Evolutionary conservation across 2,113 vertebrate species (phyloP).

Genomic region (Chionis minor): DNA sequence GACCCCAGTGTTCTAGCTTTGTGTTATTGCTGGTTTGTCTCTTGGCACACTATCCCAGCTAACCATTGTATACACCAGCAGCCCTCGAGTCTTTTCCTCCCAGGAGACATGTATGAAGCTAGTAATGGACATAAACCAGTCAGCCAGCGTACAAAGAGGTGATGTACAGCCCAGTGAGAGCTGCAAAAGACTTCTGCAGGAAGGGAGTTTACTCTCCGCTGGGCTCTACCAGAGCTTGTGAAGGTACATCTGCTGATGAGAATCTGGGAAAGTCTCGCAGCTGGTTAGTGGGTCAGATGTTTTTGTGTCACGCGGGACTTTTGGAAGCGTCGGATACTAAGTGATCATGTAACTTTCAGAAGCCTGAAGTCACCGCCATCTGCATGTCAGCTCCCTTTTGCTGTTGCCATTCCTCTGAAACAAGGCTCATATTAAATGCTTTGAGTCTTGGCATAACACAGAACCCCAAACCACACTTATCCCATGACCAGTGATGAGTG

Average conservation of each 20-base stretch:
- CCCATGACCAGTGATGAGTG: slow-evolving; percentile 41
- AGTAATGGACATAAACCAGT: not conserved
- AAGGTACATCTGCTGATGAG: not conserved
- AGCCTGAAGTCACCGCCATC: not conserved
- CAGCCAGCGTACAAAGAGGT: not conserved
- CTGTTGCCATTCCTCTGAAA: slow-evolving; percentile 13
- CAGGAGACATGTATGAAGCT: not conserved
- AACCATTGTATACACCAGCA: not conserved
- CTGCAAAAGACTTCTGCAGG: not conserved
- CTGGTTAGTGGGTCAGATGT: not conserved
- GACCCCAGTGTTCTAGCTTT: not conserved
- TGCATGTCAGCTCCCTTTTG: not conserved
- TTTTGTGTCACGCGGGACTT: not conserved
- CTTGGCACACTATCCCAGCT: not conserved
- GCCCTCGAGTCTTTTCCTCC: not conserved
- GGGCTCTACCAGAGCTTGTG: not conserved
- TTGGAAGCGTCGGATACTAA: not conserved
- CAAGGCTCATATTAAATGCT: slow-evolving; percentile 1
- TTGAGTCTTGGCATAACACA: not conserved
- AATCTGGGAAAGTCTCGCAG: not conserved
- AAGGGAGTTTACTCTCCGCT: not conserved
- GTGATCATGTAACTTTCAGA: not conserved
- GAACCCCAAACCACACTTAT: slow-evolving; percentile 38
- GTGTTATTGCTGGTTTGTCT: not conserved
- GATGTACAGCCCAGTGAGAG: not conserved